Base-by-base conservation (phyloP, 2,888 invertebrate species). In the Cataglyphis altisquamis region DNA sequence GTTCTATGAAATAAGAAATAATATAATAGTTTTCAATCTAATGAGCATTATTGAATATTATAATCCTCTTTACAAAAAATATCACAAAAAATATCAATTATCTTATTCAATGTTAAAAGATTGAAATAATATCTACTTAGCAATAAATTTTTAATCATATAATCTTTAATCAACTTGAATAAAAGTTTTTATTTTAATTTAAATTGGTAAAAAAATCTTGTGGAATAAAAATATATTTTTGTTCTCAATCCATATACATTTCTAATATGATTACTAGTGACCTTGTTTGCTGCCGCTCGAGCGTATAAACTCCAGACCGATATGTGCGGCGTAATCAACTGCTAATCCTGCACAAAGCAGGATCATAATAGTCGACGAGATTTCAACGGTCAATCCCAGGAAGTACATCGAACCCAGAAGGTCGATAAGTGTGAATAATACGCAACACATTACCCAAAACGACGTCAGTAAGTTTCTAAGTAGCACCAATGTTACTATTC, bases 271-370 rank as follows among this genome's bases (percentile, higher is more conserved):
- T 1, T 39, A 29, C 1, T 48, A 74, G 1, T 85, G 87, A 95
- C 95, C 95, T 84, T 95, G 90, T 85, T 94, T 94, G n/a, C 93
- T 94, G 55, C 95, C 95, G 9, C 88, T 90, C n/a, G 94, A 90
- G 10, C 95, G 94, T 89, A 95, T 94, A 84, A 95, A 96, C 72
- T 95, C 95, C 84, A 95, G 93, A n/a, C 95, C 95, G 62, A 96
- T 92, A 89, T 96, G 96, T 0, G 95, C 95, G 0, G 95, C 95
- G 87, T 95, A 96, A 92, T 96, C 96, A 1, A 96, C 95, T 41
- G 95, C 95, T 39, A 96, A 91, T 55, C 96, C 96, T 55, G 95
- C 95, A 84, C 95, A 95, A 45, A 96, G 91, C 57, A 96, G 93
- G 29, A 95, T 91, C 86, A 95, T 94, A 67, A 96, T 95, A 81